These are phyloP conservation scores for Scolopax bukidnonensis DNA, from an alignment of 2,797 vertebrate species.

Conservation along the genomic window DNA sequence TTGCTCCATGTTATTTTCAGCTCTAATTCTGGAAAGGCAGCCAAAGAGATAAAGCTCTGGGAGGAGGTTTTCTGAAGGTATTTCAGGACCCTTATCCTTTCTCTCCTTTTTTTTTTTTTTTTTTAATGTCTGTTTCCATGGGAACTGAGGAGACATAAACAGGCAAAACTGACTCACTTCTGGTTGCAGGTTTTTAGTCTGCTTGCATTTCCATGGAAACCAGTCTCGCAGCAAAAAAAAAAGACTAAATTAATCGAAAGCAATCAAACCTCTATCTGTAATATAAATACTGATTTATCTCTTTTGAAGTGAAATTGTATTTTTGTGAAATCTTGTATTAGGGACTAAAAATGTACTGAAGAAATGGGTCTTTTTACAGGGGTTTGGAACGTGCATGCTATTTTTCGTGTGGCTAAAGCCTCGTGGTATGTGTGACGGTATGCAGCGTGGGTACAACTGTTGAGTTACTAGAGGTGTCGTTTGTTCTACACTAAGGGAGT, in stretches of 20 bases:
- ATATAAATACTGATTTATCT: neutral
- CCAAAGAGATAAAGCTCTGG: neutral
- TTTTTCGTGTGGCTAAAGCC: neutral
- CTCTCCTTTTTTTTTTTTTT: neutral
- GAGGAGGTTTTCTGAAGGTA: conserved; percentile 33
- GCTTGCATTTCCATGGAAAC: conserved; percentile 62
- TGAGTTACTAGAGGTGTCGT: neutral
- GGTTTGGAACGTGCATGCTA: neutral
- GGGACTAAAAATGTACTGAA: neutral
- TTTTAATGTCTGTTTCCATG: conserved; percentile 55
- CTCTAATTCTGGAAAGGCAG: conserved; percentile 33
- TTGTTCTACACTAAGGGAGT: neutral
- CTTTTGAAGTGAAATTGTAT: neutral
- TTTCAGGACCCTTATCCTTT: conserved; percentile 49
- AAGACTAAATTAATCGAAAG: conserved; percentile 36
- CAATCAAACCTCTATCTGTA: neutral
- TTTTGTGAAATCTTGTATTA: neutral
- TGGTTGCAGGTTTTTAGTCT: conserved; percentile 54
- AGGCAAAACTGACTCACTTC: conserved; percentile 56
- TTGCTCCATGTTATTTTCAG: conserved; percentile 31
- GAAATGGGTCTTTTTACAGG: neutral
- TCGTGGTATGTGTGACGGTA: neutral
- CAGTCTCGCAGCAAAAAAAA: neutral
- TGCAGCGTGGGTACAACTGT: neutral
- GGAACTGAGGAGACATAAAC: conserved; percentile 63